Base-by-base conservation (phyloP, 2,797 vertebrate genomes). In the Hemibagrus guttatus region DNA sequence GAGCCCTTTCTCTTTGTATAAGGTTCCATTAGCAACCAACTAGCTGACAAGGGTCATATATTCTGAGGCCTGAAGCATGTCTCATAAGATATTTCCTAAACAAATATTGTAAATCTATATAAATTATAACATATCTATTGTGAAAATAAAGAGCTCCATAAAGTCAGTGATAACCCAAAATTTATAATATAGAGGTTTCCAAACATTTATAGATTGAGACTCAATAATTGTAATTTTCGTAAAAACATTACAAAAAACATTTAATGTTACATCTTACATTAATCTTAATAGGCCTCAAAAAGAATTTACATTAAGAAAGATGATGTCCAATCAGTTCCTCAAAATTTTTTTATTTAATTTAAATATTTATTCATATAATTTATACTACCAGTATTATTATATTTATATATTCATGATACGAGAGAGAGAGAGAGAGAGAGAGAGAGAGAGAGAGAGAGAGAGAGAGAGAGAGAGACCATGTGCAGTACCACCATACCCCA, bases 401-500 rank as follows among this genome's bases (percentile, higher is more conserved):
- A 1, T 17, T 31, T 39, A 42, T 8, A 71, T 42, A 72, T 72
- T 23, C 9, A 21, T 69, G 31, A 19, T 69, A 39, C 66, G 21
- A 39, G 17, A 71, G 69, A 23, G 39, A 0, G 39, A 46, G 17
- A 68, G 31, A 68, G 28, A 35, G 3, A 39, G 6, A 26, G n/a
- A n/a, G n/a, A n/a, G n/a, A n/a, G 14, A 72, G 8, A 26, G 35
- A 42, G 17, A 26, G 42, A 46, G 26, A 49, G 12, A 49, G 69
- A 72, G 69, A 72, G 35, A 49, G 52, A 21, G n/a, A 61, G 12
- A 61, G 7, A 1, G 0, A 56, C 11, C 35, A 16, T 42, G 23
- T 81, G 79, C 58, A 63, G 23, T 81, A 81, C 58, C 79, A 81
- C 14, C 26, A n/a, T 6, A 26, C 59, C 59, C 58, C 59, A 81